These are phyloP conservation scores for Gryllus bimaculatus DNA, from an alignment of 1,140 invertebrate genomes.

Conservation along the genomic window DNA sequence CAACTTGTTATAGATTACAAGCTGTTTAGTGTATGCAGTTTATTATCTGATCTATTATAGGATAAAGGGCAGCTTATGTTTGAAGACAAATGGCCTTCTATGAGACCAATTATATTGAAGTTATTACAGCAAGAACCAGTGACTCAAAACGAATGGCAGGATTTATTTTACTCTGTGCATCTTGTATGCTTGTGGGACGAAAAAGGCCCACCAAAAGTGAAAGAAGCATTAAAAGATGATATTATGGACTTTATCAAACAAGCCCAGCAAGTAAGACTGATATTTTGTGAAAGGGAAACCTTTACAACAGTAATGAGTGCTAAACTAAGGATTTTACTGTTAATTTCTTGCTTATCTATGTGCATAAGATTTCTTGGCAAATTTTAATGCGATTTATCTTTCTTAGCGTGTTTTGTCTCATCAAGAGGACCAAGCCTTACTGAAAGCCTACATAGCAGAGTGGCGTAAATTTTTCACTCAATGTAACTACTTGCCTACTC, in stretches of 20 bases:
- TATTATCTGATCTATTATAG: conserved; percentile 33
- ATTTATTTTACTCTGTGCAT: conserved; percentile 92
- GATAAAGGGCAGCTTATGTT: conserved; percentile 63
- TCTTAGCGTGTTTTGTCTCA: conserved; percentile 70
- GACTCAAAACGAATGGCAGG: conserved; percentile 92
- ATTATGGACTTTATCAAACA: conserved; percentile 92
- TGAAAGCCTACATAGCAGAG: conserved; percentile 92
- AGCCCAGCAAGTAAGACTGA: conserved; percentile 60
- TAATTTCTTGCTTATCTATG: neutral
- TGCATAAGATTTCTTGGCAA: neutral
- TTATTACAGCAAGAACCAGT: conserved; percentile 86
- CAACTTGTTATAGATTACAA: neutral
- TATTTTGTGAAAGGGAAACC: neutral
- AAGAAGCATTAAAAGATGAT: conserved; percentile 81
- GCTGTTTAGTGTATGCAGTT: neutral
- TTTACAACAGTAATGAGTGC: no score
- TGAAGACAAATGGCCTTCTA: conserved; percentile 91
- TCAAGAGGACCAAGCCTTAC: conserved; percentile 85
- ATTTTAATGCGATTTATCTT: conserved; percentile 19
- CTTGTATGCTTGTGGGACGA: conserved; percentile 94
- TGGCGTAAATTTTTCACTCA: conserved; percentile 98
- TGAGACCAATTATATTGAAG: conserved; percentile 88
- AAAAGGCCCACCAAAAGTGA: conserved; percentile 80
- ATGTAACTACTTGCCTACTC: conserved; percentile 91
- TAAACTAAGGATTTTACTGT: no score